phyloP scores from a whole-genome alignment of 2,797 vertebrate genomes.

The Tapirus indicus region DNA sequence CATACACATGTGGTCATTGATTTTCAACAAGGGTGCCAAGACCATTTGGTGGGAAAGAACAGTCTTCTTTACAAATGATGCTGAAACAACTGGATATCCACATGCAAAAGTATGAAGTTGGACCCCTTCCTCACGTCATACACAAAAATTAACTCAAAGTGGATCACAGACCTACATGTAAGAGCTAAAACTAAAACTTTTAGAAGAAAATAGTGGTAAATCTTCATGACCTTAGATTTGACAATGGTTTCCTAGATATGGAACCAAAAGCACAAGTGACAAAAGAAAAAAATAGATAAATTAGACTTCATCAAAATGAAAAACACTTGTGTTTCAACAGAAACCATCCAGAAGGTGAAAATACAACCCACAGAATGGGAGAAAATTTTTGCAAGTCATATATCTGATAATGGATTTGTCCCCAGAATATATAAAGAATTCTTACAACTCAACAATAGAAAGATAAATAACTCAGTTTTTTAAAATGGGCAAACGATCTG shows the following conservation, averaged over 20 bases:
- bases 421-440: slow-evolving; percentile 24
- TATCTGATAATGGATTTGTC: neutral
- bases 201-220: neutral
- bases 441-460: slow-evolving; percentile 18
- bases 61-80: neutral
- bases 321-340: slow-evolving; percentile 17
- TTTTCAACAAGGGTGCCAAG: neutral
- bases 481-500: neutral
- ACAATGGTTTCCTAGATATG: neutral
- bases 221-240: neutral
- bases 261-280: neutral
- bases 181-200: neutral
- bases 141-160: neutral
- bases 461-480: neutral
- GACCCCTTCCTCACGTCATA: neutral
- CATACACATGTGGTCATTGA: neutral
- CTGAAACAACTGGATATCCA: neutral
- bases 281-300: slow-evolving; percentile 8
- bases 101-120: neutral
- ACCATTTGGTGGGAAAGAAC: neutral
- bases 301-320: slow-evolving; percentile 23
- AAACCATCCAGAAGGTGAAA: slow-evolving; percentile 43
- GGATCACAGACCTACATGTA: neutral
- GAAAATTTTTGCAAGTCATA: neutral
- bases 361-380: neutral